Percentiles rank a stretch among this genome's conserved stretches.
Conservation (phyloP, 2,113 vertebrate species). For the Psittacara wagleri region DNA sequence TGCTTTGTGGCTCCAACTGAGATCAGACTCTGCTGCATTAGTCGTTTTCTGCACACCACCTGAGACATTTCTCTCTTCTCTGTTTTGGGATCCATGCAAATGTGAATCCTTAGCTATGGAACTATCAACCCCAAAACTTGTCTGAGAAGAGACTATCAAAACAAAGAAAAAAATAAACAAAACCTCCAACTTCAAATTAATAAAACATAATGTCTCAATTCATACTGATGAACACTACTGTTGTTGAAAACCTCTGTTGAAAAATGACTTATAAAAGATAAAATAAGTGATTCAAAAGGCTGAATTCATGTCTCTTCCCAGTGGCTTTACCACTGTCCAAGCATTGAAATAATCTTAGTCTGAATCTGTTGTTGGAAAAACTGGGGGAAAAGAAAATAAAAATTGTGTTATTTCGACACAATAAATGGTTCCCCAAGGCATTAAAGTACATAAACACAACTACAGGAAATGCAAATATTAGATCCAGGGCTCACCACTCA, state of each 20-base stretch:
- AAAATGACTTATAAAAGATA: not conserved
- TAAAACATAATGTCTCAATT: not conserved
- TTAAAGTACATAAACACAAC: conserved; percentile 51
- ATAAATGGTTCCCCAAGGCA: conserved; percentile 38
- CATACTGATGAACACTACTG: not conserved
- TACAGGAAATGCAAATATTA: conserved; percentile 57
- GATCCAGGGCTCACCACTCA: conserved; percentile 45
- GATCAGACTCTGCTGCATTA: not conserved
- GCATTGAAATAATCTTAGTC: not conserved
- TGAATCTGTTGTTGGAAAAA: conserved; percentile 3
- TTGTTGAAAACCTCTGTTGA: not conserved
- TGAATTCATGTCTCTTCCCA: not conserved
- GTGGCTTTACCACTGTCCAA: not conserved
- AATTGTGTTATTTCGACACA: not conserved
- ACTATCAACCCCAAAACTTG: not conserved
- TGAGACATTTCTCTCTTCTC: not conserved
- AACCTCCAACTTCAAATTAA: not conserved
- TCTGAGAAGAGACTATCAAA: not conserved
- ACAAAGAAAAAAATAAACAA: not conserved
- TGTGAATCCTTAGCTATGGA: not conserved
- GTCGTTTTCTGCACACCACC: not conserved
- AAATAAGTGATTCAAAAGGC: not conserved
- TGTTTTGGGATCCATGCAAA: not conserved
- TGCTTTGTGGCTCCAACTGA: not conserved
- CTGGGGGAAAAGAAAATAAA: not conserved